Evolutionary conservation across 92 coral and sea anemone genomes (phyloP).

Genomic region (Zoanthus sociatus): DNA sequence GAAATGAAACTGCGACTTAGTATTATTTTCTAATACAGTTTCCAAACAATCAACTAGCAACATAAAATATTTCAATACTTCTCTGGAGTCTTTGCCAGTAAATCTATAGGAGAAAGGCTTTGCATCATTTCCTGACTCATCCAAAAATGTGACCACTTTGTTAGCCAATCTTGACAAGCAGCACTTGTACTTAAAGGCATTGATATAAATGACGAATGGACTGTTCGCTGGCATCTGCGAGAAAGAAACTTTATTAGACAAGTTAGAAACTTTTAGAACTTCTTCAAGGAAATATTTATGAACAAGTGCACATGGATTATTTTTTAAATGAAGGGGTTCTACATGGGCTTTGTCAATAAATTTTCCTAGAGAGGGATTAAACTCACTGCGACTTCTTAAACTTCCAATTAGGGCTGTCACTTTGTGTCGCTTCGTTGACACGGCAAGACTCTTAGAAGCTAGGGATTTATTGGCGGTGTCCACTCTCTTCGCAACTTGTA

Average conservation of each 20-base stretch:
- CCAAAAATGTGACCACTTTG: slow-evolving; percentile 7
- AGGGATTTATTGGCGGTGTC: slow-evolving; percentile 38
- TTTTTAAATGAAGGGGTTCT: slow-evolving; percentile 61
- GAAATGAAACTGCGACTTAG: slow-evolving; percentile 40
- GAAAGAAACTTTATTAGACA: slow-evolving; percentile 39
- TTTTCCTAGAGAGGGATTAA: slow-evolving; percentile 45
- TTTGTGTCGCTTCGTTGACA: slow-evolving; percentile 19
- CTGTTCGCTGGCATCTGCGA: slow-evolving; percentile 37
- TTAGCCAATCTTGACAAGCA: slow-evolving; percentile 19
- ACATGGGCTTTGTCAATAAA: slow-evolving; percentile 56
- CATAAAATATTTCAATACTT: slow-evolving; percentile 5
- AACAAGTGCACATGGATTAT: slow-evolving; percentile 52
- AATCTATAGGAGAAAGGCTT: slow-evolving; percentile 8
- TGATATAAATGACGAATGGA: slow-evolving; percentile 16
- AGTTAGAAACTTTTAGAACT: slow-evolving; percentile 33
- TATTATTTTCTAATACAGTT: background rate
- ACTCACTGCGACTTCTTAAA: slow-evolving; percentile 40
- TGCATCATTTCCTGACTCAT: slow-evolving; percentile 16
- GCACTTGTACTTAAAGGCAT: slow-evolving; percentile 17
- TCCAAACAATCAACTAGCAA: background rate
- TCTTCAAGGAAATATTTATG: slow-evolving; percentile 47
- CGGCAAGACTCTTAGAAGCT: background rate
- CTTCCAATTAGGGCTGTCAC: slow-evolving; percentile 43
- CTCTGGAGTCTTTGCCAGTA: slow-evolving; percentile 24
- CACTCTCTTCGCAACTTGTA: slow-evolving; percentile 54